Base-by-base conservation (phyloP, 37 sponge, comb jelly and placozoan genomes). In the Crambe crambe region DNA sequence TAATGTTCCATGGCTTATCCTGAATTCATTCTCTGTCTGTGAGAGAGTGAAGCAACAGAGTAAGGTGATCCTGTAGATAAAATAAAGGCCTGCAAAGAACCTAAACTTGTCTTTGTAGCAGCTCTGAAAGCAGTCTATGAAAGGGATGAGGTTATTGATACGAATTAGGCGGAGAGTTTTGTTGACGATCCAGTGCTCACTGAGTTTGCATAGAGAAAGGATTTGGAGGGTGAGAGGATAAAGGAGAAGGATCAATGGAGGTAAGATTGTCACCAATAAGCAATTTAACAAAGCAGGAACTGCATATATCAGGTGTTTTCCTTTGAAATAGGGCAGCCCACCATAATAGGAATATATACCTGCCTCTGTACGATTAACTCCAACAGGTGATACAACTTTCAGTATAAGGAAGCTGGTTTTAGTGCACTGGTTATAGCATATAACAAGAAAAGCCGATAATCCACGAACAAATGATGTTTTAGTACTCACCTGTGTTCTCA, bases 101-200 rank as follows among this genome's bases (percentile, higher is more conserved):
- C n/a, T n/a, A n/a, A n/a, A n/a, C n/a, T n/a, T n/a, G n/a, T n/a
- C n/a, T 78, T 60, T 70, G 62, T 64, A 85, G 38, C 79, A 72
- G 54, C 79, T 36, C 44, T 78, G 78, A 29, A 85, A 85, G 9
- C 62, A 59, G 35, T 85, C 86, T 1, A 80, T 37, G 35, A 86
- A 58, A 36, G 68, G n/a, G n/a, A n/a, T n/a, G n/a, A n/a, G n/a
- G n/a, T n/a, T n/a, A n/a, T n/a, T n/a, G n/a, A n/a, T n/a, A 76
- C 17, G n/a, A n/a, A n/a, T n/a, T n/a, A n/a, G n/a, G n/a, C n/a
- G n/a, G n/a, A n/a, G n/a, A n/a, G n/a, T n/a, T n/a, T n/a, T n/a
- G n/a, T n/a, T n/a, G n/a, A n/a, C n/a, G n/a, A n/a, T n/a, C n/a
- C n/a, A 6, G 37, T 75, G 18, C 3, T n/a, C n/a, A n/a, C n/a